Evolutionary conservation across 2,113 vertebrate species (phyloP).

Genomic region (Channa maculata): DNA sequence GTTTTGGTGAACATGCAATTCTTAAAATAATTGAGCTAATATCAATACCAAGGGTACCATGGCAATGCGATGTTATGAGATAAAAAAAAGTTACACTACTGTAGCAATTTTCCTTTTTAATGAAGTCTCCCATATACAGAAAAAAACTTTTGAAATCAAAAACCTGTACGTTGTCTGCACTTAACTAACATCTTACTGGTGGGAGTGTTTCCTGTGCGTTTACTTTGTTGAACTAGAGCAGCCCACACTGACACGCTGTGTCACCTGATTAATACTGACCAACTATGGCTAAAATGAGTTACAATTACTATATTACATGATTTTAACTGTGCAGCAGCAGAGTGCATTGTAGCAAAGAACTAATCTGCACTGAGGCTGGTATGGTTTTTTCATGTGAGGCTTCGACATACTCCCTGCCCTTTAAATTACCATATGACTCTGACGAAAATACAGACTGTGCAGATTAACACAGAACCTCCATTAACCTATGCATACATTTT

Average conservation of each 20-base stretch:
- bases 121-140: not conserved
- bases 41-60: not conserved
- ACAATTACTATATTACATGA: not conserved
- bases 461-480: slow-evolving; percentile 11
- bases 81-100: not conserved
- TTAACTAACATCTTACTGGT: not conserved
- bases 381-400: slow-evolving; percentile 17
- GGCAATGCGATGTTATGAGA: not conserved
- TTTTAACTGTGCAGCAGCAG: slow-evolving; percentile 11
- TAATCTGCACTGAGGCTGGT: slow-evolving; percentile 45
- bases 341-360: slow-evolving; percentile 33
- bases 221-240: not conserved
- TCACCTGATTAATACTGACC: not conserved
- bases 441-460: not conserved
- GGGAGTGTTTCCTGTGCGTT: not conserved
- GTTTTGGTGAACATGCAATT: not conserved
- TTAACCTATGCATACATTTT: not conserved
- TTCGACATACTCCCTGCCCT: slow-evolving; percentile 16
- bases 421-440: not conserved
- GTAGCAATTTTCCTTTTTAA: no score
- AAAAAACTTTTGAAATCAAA: not conserved
- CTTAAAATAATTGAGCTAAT: no score
- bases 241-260: not conserved
- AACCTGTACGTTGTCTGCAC: no score
- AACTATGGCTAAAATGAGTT: not conserved